These are phyloP conservation scores for Cyrtorhinus lividipennis DNA, from an alignment of 1,140 invertebrate genomes.

Conservation along the genomic window DNA sequence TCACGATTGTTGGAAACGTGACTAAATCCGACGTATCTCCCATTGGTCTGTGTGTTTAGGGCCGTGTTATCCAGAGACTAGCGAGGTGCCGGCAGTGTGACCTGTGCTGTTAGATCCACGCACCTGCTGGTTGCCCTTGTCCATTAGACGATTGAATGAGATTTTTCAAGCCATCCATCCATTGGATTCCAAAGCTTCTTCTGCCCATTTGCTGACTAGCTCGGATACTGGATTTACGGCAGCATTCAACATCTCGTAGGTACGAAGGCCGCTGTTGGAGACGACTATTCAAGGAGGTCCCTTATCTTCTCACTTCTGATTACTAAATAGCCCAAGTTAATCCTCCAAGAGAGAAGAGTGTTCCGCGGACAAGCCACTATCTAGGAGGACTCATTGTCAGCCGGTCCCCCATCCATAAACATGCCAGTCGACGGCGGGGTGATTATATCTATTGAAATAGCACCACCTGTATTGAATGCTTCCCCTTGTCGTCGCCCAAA, in stretches of 20 bases:
- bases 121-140: not conserved
- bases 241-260: not conserved
- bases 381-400: constrained; percentile 14
- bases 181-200: not conserved
- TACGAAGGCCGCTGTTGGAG: too few relatives aligned
- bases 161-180: not conserved
- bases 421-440: constrained; percentile 1
- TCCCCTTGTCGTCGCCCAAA: constrained; percentile 6
- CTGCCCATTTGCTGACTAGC: too few relatives aligned
- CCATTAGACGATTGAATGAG: constrained; percentile 1
- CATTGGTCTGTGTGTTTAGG: not conserved
- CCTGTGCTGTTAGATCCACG: not conserved
- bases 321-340: constrained; percentile 14
- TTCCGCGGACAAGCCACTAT: not conserved
- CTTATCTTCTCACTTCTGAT: constrained; percentile 3
- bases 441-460: constrained; percentile 17
- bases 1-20: constrained; percentile 1
- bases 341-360: constrained; percentile 6
- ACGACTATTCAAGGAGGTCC: too few relatives aligned
- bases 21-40: not conserved
- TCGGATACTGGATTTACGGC: not conserved
- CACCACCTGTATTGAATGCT: constrained; percentile 15
- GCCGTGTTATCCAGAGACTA: not conserved
- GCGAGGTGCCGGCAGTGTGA: not conserved
- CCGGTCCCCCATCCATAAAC: constrained; percentile 11